Evolutionary conservation across 2,113 vertebrate species (phyloP).

Genomic region (Sterrhoptilus dennistouni): DNA sequence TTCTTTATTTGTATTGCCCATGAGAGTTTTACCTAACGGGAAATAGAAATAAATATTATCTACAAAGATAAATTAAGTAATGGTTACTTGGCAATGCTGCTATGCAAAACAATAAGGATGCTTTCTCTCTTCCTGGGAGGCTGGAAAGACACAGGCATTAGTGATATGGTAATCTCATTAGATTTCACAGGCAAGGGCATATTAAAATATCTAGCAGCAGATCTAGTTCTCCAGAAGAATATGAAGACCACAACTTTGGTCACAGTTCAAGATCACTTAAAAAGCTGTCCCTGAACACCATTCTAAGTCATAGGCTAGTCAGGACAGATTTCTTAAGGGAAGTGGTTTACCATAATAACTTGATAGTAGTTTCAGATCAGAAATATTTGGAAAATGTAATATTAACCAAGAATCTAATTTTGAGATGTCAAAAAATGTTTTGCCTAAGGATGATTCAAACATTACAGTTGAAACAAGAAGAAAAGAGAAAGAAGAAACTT

Average conservation of each 20-base stretch:
- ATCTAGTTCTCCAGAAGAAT: background rate
- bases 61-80: background rate
- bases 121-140: background rate
- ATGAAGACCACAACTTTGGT: background rate
- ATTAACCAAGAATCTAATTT: background rate
- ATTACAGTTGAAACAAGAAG: background rate
- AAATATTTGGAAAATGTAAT: background rate
- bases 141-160: background rate
- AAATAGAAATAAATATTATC: background rate
- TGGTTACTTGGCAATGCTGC: background rate
- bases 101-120: background rate
- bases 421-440: background rate
- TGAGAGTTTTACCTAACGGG: background rate
- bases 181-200: background rate
- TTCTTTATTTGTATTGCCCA: background rate
- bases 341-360: background rate
- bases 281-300: background rate
- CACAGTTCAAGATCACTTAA: background rate
- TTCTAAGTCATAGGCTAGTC: background rate
- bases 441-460: background rate
- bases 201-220: background rate
- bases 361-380: background rate
- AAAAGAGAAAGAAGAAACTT: background rate
- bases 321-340: constrained; percentile 7
- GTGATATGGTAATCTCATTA: background rate